Conservation (phyloP, 2,113 vertebrate genomes). For the Ictidomys tridecemlineatus region DNA sequence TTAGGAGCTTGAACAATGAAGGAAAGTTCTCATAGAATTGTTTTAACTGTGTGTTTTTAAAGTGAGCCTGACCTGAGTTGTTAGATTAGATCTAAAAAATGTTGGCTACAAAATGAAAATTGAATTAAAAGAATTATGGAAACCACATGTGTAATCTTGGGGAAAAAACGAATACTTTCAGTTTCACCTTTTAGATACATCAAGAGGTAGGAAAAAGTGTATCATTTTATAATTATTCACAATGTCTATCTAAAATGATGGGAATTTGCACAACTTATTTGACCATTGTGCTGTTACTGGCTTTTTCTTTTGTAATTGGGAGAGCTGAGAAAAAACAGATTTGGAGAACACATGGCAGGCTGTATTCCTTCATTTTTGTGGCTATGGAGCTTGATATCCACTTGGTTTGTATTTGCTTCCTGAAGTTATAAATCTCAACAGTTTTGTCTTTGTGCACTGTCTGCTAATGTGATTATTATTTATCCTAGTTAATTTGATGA, state of each 20-base stretch:
- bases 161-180: neutral
- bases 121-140: slow-evolving; percentile 57
- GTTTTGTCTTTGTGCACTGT: slow-evolving; percentile 1
- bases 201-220: slow-evolving; percentile 37
- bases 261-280: neutral
- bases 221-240: slow-evolving; percentile 33
- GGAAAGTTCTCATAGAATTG: neutral
- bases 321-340: neutral
- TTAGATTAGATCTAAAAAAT: slow-evolving; percentile 54
- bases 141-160: slow-evolving; percentile 36
- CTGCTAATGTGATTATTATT: slow-evolving; percentile 38
- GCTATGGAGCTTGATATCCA: neutral
- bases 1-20: slow-evolving; percentile 1
- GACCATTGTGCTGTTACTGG: neutral
- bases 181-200: neutral
- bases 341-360: neutral
- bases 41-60: neutral
- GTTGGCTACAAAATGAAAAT: slow-evolving; percentile 34
- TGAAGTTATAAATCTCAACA: neutral
- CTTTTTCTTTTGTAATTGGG: neutral
- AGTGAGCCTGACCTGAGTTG: neutral
- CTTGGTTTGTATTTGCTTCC: neutral
- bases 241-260: slow-evolving; percentile 27
- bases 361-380: neutral
- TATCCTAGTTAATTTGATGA: slow-evolving; percentile 1